Evolutionary conservation across 2,797 vertebrate species (phyloP), one percentile per base, ranked within the genome.

Genomic region (Trachops cirrhosus): DNA sequence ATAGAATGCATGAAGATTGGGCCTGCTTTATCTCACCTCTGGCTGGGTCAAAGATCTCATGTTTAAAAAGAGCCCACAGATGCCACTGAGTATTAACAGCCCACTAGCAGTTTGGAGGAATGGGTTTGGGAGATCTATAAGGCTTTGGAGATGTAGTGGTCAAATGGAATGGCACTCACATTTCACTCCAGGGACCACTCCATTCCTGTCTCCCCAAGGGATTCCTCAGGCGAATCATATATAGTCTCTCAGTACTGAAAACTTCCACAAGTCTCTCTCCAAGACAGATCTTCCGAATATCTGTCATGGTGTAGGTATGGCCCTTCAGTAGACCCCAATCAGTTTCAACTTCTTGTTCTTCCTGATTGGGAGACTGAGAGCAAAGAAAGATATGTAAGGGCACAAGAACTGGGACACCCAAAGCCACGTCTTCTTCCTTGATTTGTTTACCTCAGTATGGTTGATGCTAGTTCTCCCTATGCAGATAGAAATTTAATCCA

Each of bases 121-220:
- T 44, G 70, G 39, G 9, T 52, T 71, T 89, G 21, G 24, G 18
- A 94, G 24, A 93, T 87, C 12, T 73, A 80, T 24, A 92, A 48
- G 68, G 26, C 39, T 89, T 94, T 57, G 15, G 39, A n/a, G 21
- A 32, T 64, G 11, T 62, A 92, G 48, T 16, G n/a, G 5, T 89
- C 19, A 89, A 67, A 89, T 52, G 32, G 46, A 94, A 86, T 54
- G 39, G 9, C 71, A 93, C 99, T 98, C 96, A 99, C 99, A 98
- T 98, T 98, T 99, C 99, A 2, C 99, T 99, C 99, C 99, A 99
- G 50, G 99, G 91, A 0, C 99, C 99, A 0, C 98, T 99, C 99
- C 99, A 99, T 95, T 99, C 99, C 0, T 94, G 99, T 86, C 98
- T 99, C 29, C 99, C 99, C 99, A 99, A 99, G n/a, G 99, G 99